These are phyloP conservation scores for Merodon equestris DNA, from an alignment of 2,888 invertebrate genomes.

Conservation along the genomic window DNA sequence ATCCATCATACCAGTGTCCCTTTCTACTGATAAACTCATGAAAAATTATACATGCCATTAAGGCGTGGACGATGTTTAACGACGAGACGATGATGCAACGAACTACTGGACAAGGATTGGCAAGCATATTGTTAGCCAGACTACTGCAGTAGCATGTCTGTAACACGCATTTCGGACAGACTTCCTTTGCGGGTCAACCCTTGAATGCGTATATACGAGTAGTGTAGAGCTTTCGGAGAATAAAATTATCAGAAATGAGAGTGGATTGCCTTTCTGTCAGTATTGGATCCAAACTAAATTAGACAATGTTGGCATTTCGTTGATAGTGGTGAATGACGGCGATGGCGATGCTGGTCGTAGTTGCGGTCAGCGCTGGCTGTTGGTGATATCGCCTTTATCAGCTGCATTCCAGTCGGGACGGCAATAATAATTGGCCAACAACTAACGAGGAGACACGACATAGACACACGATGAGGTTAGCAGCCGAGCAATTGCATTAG, in stretches of 20 bases:
- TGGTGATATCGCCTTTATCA: conserved; percentile 61
- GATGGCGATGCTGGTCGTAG: conserved; percentile 5
- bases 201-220: too few relatives aligned
- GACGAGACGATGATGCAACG: too few relatives aligned
- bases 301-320: conserved; percentile 60
- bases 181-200: too few relatives aligned
- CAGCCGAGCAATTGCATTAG: conserved; percentile 13
- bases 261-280: conserved; percentile 61
- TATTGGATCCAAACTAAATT: conserved; percentile 67
- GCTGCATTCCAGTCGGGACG: conserved; percentile 63
- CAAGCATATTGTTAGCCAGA: too few relatives aligned
- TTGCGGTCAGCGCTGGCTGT: conserved; percentile 3
- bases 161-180: too few relatives aligned
- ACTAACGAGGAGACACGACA: conserved; percentile 35
- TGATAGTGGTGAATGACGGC: conserved; percentile 16
- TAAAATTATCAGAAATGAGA: conserved; percentile 64
- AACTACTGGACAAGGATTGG: too few relatives aligned
- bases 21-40: too few relatives aligned
- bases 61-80: too few relatives aligned
- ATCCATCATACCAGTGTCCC: too few relatives aligned
- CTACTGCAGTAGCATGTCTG: too few relatives aligned
- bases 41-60: too few relatives aligned
- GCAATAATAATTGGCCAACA: conserved; percentile 61
- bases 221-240: conserved; percentile 13
- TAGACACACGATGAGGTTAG: conserved; percentile 1